phyloP scores from a whole-genome alignment of 2,113 vertebrate species.

The Neogale vison region DNA sequence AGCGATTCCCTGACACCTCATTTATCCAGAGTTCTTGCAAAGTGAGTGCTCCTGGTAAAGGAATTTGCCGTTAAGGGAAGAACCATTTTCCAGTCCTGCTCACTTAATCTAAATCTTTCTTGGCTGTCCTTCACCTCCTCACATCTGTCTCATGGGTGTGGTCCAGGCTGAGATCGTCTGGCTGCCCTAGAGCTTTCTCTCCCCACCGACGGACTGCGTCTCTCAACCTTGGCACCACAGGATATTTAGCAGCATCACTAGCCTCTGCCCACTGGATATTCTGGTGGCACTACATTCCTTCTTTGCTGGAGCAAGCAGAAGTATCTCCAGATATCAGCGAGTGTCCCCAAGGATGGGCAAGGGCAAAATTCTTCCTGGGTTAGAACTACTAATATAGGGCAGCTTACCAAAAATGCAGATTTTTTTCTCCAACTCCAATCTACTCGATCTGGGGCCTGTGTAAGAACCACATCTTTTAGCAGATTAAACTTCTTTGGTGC shows the following conservation, averaged over 20 bases:
- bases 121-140: background rate
- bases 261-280: background rate
- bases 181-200: background rate
- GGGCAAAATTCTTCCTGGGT: background rate
- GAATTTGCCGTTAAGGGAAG: background rate
- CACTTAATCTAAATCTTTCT: background rate
- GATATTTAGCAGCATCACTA: background rate
- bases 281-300: background rate
- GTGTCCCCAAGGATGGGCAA: background rate
- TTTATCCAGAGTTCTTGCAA: background rate
- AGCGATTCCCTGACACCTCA: background rate
- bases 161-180: background rate
- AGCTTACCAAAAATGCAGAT: background rate
- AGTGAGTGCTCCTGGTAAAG: background rate
- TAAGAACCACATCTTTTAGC: background rate
- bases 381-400: background rate
- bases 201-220: accelerated
- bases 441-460: background rate
- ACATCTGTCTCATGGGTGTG: background rate
- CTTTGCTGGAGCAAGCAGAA: background rate
- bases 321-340: background rate
- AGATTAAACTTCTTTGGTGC: background rate
- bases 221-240: background rate
- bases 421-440: background rate
- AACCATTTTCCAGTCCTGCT: background rate